Evolutionary conservation across 2,888 invertebrate species (phyloP).

Genomic region (Stegophylla sp.): DNA sequence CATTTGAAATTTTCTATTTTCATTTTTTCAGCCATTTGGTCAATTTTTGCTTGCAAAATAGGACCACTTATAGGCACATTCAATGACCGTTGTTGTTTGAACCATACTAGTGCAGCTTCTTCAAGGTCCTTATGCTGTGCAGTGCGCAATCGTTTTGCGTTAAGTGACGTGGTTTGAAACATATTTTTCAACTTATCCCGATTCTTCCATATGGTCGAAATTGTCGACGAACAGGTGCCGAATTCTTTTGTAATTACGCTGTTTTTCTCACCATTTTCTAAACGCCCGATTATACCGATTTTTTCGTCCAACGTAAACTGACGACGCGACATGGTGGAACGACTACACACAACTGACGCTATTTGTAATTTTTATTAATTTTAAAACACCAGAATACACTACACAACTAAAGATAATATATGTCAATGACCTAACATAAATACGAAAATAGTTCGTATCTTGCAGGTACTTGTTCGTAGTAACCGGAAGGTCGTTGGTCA

Average conservation of each 20-base stretch:
- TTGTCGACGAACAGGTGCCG: slow-evolving; percentile 12
- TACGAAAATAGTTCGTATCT: too few species aligned
- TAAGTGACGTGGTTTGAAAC: slow-evolving; percentile 4
- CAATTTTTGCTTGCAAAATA: slow-evolving; percentile 41
- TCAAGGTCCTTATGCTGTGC: slow-evolving; percentile 53
- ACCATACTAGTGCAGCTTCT: slow-evolving; percentile 60
- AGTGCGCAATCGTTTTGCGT: slow-evolving; percentile 54
- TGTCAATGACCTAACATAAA: too few species aligned
- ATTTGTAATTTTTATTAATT: too few species aligned
- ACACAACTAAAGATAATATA: too few species aligned
- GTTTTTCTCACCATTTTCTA: slow-evolving; percentile 39
- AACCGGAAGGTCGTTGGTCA: too few species aligned
- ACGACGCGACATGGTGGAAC: slow-evolving; percentile 46
- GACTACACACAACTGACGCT: slow-evolving; percentile 40
- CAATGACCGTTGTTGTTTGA: slow-evolving; percentile 56
- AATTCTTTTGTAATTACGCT: slow-evolving; percentile 36
- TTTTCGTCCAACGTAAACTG: slow-evolving; percentile 49
- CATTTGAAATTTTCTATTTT: slow-evolving; percentile 22
- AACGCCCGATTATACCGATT: slow-evolving; percentile 42
- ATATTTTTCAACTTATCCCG: slow-evolving; percentile 16
- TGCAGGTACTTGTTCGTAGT: too few species aligned
- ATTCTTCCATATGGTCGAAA: slow-evolving; percentile 17
- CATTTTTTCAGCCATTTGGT: not conserved
- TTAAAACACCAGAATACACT: too few species aligned
- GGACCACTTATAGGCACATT: slow-evolving; percentile 60